Evolutionary conservation across 2,888 invertebrate genomes (phyloP), one percentile per base, ranked within the genome.

Genomic region (Lithophane ornitopus): DNA sequence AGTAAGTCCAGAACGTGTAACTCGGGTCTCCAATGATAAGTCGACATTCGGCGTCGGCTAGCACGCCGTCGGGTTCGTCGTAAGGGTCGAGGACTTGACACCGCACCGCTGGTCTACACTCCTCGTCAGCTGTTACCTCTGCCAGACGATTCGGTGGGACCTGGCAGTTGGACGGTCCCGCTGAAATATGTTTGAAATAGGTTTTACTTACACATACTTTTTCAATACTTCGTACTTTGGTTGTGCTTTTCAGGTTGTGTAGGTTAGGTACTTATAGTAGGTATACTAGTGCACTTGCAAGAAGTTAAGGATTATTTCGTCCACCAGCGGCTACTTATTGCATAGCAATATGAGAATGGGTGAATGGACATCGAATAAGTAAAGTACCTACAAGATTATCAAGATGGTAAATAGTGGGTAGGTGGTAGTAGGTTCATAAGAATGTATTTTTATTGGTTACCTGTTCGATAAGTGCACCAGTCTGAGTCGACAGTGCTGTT

Each of bases 71-170:
- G 1, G 97, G 96, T 83, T 97, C 96, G 83, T 97, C 97, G 90
- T 98, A 98, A 0, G 98, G 98, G 91, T 98, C 97, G 49, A 97
- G 95, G 61, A 98, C 97, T 89, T 97, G 97, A 88, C 98, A 98
- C 74, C 98, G 97, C 85, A 98, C 97, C 39, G 97, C 97, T 3
- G 98, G 97, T 70, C 95, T 95, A 91, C 98, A 98, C 2, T 93
- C 93, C 39, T 92, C 91, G 74, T 94, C 93, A 11, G 93, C 90
- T 28, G 90, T 73, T 84, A 96, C 93, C 71, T 94, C 95, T 8
- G 90, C 89, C 44, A 95, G 90, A 69, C 97, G 96, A 16, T 93
- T 92, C 0, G 94, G 90, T 0, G 98, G 98, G 71, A 98, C 97
- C 62, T 97, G 93, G 90, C 98, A 98, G 83, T 96, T 94, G 3